phyloP scores from a whole-genome alignment of 2,888 invertebrate genomes.

The Diogma glabrata region DNA sequence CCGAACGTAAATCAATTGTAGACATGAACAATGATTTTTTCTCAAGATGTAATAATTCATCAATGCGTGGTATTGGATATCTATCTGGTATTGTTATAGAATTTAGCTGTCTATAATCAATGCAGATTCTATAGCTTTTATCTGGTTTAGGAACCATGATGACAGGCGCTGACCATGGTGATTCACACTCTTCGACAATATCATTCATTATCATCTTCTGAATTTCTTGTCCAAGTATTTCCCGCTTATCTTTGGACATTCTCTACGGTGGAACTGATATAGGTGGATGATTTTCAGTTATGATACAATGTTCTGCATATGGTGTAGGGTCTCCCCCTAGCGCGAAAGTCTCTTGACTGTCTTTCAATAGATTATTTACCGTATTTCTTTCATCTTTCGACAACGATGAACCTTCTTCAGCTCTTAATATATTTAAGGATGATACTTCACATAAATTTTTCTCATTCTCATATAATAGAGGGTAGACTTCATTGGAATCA shows the following conservation, averaged over 20 bases:
- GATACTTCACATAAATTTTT: too few species aligned
- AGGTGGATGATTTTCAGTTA: background rate
- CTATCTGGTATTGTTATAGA: constrained; percentile 23
- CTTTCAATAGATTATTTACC: background rate
- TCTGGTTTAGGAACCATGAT: constrained; percentile 22
- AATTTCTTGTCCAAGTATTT: constrained; percentile 9
- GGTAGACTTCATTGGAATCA: constrained; percentile 6
- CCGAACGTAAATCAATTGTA: constrained; percentile 28
- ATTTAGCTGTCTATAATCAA: constrained; percentile 26
- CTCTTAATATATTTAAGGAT: background rate
- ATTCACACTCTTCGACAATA: constrained; percentile 15
- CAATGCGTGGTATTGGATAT: constrained; percentile 32
- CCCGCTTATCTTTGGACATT: background rate
- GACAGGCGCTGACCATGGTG: constrained; percentile 18
- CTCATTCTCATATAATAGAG: too few species aligned
- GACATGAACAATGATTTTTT: constrained; percentile 24
- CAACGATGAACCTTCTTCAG: background rate
- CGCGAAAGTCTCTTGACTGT: background rate
- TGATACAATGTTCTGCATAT: background rate
- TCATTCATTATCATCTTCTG: constrained; percentile 7
- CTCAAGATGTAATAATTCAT: constrained; percentile 29
- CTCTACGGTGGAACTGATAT: background rate
- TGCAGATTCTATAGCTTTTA: constrained; percentile 21
- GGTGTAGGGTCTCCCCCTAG: background rate
- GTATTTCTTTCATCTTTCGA: background rate